phyloP scores from a whole-genome alignment of 2,113 vertebrate genomes.

The Cygnus buccinator region DNA sequence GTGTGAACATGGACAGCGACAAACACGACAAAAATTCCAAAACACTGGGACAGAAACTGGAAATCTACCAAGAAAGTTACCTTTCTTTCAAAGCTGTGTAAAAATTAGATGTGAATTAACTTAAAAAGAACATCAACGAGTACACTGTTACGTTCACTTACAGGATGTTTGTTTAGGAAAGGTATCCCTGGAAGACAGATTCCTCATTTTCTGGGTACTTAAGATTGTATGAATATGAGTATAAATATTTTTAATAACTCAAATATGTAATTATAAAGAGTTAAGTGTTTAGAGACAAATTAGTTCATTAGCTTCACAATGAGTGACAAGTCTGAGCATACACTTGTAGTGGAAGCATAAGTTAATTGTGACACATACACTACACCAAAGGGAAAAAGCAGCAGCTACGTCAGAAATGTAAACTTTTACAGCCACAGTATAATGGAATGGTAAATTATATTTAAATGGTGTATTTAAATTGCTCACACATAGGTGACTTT shows the following conservation, averaged over 20 bases:
- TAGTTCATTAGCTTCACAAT: neutral
- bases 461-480: neutral
- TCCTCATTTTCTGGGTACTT: neutral
- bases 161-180: neutral
- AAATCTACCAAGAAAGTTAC: neutral
- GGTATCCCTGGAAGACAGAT: neutral
- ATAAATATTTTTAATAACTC: neutral
- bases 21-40: neutral
- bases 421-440: neutral
- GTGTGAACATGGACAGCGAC: neutral
- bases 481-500: neutral
- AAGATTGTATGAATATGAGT: neutral
- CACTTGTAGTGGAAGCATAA: neutral
- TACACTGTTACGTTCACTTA: accelerated
- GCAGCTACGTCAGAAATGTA: neutral
- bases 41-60: neutral
- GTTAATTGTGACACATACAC: neutral
- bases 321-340: neutral
- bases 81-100: neutral
- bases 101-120: neutral
- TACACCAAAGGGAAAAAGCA: neutral
- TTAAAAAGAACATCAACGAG: neutral
- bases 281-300: neutral
- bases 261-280: neutral
- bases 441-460: neutral